Base-by-base conservation (phyloP, 92 coral and sea anemone genomes). In the Scolanthus callimorphus region DNA sequence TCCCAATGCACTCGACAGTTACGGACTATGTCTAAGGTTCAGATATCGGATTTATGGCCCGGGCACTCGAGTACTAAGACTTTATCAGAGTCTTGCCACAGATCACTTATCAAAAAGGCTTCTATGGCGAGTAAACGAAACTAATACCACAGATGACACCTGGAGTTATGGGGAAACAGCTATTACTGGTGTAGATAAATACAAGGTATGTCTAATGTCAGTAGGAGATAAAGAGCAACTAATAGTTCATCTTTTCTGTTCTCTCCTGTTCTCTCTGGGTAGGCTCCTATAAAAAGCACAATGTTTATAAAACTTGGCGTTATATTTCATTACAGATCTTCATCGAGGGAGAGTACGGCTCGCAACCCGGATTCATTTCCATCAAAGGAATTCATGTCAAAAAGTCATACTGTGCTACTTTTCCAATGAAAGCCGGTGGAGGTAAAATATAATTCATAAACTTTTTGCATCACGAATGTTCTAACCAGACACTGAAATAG, bases 161-260 rank as follows among this genome's bases (percentile, higher is more conserved):
- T 85, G 94, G 94, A 81, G 43, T 39, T 60, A 70, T 23, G 80
- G 74, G 43, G 50, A 69, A 53, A 79, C 76, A 10, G 41, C 74
- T 2, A 13, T 85, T 29, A 37, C 94, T 17, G 71, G 88, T 38
- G 69, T 70, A 13, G 43, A 74, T 31, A 65, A 71, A 20, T 58
- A 70, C 31, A 65, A 60, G 70, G 94, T 85, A 72, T n/a, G n/a
- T n/a, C n/a, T n/a, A n/a, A n/a, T n/a, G n/a, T n/a, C n/a, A n/a
- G n/a, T n/a, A n/a, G n/a, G n/a, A n/a, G n/a, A n/a, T n/a, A n/a
- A n/a, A n/a, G n/a, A n/a, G n/a, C n/a, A n/a, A n/a, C n/a, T n/a
- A n/a, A n/a, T n/a, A n/a, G n/a, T n/a, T n/a, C n/a, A n/a, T n/a
- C n/a, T n/a, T n/a, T n/a, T n/a, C n/a, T n/a, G n/a, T n/a, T n/a